Conservation (phyloP, 2,113 vertebrate genomes). For the Brachypodius melanocephalos region DNA sequence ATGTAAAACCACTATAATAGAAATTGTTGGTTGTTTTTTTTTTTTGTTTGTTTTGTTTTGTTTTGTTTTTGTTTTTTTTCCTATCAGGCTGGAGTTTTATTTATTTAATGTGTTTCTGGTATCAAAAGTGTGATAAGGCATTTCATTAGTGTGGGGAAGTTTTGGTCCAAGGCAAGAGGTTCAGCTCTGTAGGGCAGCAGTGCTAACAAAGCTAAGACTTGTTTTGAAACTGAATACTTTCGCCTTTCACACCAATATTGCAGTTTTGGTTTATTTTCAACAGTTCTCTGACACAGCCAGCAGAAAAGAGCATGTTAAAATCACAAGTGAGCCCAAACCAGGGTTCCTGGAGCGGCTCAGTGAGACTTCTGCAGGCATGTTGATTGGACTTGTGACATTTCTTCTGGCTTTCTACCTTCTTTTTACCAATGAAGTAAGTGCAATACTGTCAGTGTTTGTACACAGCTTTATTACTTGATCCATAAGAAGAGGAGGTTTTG, state of each 20-base stretch:
- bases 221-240: background rate
- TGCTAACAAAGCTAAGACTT: background rate
- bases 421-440: slow-evolving; percentile 92
- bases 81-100: background rate
- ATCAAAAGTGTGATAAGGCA: background rate
- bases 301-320: slow-evolving; percentile 78
- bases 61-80: background rate
- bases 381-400: slow-evolving; percentile 83
- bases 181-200: background rate
- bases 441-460: background rate
- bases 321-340: slow-evolving; percentile 72
- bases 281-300: slow-evolving; percentile 61
- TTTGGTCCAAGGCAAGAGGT: background rate
- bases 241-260: background rate
- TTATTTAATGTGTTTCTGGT: background rate
- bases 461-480: background rate
- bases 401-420: slow-evolving; percentile 89
- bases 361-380: slow-evolving; percentile 86
- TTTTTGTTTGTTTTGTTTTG: background rate
- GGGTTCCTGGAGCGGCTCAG: slow-evolving; percentile 92
- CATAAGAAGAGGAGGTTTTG: background rate
- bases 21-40: too few relatives aligned
- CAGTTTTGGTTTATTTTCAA: background rate
- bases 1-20: accelerated
- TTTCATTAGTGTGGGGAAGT: background rate